Evolutionary conservation across 2,113 vertebrate genomes (phyloP), one percentile per base, ranked within the genome.

Genomic region (Mesocricetus auratus): DNA sequence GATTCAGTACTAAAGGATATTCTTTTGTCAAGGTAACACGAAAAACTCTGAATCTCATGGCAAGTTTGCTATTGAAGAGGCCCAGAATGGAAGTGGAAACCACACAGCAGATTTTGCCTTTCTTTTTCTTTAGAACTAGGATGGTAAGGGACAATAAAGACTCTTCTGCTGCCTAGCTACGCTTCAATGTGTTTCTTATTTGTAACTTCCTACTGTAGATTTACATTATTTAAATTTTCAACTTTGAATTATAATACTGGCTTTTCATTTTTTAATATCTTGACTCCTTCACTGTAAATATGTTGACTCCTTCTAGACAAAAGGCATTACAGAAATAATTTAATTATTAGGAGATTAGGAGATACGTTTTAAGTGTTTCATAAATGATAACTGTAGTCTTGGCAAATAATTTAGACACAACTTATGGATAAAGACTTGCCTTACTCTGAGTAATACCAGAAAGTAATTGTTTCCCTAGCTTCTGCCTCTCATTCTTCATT

Each of bases 301-400:
- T 13, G 0, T 58, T 85, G 26, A 73, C 85, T 95, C 12, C 15
- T 89, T 91, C 58, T 86, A 91, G 22, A 93, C 71, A 83, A 7
- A 93, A 91, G 5, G 17, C 45, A 8, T 12, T 39, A 78, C 60
- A 26, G 60, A 91, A 85, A 68, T 42, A 91, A 66, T 39, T 66
- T 64, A 86, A 60, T 92, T 93, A n/a, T n/a, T n/a, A n/a, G n/a
- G n/a, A n/a, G n/a, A 58, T 42, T 64, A 95, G 53, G 53, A 56
- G 66, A 77, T 42, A 92, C n/a, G n/a, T n/a, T n/a, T n/a, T n/a
- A n/a, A 83, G 33, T 56, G 7, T 75, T 91, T 94, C 58, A 91
- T 75, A 73, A 58, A 86, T 79, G 89, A 89, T 73, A 45, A 91
- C 16, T 19, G 71, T 73, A 68, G 47, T 47, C 62, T 47, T 94